A percentile compares a stretch with the other conserved stretches of the same genome.
These are phyloP conservation scores for Alsophila aescularia DNA, from an alignment of 2,888 invertebrate genomes.

Conservation along the genomic window DNA sequence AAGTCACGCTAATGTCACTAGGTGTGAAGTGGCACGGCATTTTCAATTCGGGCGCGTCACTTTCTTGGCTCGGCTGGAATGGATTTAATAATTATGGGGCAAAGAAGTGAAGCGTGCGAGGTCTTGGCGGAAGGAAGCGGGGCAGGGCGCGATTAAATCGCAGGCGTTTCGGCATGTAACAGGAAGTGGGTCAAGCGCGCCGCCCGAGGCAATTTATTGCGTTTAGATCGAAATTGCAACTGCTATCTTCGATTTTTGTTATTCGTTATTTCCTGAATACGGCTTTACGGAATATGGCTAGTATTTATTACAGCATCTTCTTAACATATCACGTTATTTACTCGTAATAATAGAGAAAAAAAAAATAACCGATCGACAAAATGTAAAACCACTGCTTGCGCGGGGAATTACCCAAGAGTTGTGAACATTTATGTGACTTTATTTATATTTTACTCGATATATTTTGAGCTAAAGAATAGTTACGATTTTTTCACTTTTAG, in stretches of 20 bases:
- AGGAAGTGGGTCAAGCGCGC: slow-evolving; percentile 83
- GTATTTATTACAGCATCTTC: background rate
- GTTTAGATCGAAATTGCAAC: slow-evolving; percentile 78
- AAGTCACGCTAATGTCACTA: slow-evolving; percentile 19
- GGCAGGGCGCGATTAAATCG: slow-evolving; percentile 80
- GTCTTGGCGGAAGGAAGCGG: slow-evolving; percentile 73
- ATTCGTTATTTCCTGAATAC: slow-evolving; percentile 35
- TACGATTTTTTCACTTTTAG: background rate
- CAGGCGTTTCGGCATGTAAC: slow-evolving; percentile 81
- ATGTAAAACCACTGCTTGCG: background rate
- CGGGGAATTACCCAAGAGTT: background rate
- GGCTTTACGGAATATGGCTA: too few relatives aligned
- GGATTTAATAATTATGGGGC: slow-evolving; percentile 79
- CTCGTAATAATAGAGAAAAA: background rate
- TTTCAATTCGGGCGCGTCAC: slow-evolving; percentile 59
- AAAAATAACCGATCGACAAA: background rate
- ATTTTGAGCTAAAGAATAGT: too few relatives aligned
- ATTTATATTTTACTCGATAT: too few relatives aligned
- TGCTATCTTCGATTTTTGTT: slow-evolving; percentile 54
- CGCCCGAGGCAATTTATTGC: slow-evolving; percentile 79
- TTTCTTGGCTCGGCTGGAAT: slow-evolving; percentile 69
- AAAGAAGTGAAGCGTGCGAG: slow-evolving; percentile 76
- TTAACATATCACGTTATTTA: background rate
- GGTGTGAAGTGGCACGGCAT: slow-evolving; percentile 31
- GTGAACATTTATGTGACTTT: background rate